A percentile compares a stretch with the other conserved stretches of the same genome.
Conservation (phyloP, 2,888 invertebrate species). For the Nymphalis polychloros region DNA sequence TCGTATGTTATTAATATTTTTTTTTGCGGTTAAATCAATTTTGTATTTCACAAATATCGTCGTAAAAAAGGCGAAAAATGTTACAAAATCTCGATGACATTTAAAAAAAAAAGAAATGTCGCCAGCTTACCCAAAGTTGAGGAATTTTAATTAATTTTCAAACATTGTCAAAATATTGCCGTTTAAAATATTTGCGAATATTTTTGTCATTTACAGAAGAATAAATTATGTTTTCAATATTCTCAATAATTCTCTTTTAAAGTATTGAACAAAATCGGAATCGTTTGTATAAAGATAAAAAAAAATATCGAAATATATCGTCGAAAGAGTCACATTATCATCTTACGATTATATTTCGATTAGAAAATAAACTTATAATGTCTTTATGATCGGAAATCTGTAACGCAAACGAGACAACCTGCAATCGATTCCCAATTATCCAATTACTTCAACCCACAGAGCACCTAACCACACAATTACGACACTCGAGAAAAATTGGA, state of each 20-base stretch:
- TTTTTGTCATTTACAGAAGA: not conserved
- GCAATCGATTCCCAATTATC: conserved; percentile 52
- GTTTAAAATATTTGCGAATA: no score
- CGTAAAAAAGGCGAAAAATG: not conserved
- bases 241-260: not conserved
- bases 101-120: not conserved
- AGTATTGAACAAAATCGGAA: no score
- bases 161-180: no score
- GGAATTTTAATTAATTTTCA: no score
- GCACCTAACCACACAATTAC: conserved; percentile 41
- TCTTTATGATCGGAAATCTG: conserved; percentile 43
- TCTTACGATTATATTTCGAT: conserved; percentile 37
- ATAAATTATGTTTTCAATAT: not conserved
- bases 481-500: conserved; percentile 40
- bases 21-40: conserved; percentile 32
- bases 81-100: not conserved
- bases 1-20: conserved; percentile 24
- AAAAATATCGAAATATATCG: not conserved
- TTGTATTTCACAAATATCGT: conserved; percentile 9
- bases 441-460: conserved; percentile 50
- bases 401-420: conserved; percentile 40
- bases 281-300: no score
- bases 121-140: no score
- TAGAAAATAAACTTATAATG: conserved; percentile 46
- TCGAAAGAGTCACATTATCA: conserved; percentile 3